phyloP scores from a whole-genome alignment of 2,888 invertebrate genomes.

The Tridacna crocea region DNA sequence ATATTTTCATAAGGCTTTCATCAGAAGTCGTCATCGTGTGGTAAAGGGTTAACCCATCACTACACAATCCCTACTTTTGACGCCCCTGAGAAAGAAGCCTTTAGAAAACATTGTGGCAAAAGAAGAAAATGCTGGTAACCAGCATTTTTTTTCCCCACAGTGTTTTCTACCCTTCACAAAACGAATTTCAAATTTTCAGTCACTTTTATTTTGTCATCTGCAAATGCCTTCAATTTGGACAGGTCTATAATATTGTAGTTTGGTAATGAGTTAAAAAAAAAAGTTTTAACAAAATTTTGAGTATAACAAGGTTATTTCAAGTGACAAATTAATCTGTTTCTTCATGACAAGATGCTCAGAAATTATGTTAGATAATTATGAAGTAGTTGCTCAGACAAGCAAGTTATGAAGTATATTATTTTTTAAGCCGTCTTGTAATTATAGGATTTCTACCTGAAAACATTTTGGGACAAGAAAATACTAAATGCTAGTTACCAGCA shows the following conservation, averaged over 20 bases:
- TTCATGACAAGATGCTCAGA: not conserved
- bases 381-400: not conserved
- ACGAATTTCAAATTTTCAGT: too few species aligned
- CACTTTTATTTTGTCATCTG: too few species aligned
- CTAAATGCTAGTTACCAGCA: not conserved
- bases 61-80: too few species aligned
- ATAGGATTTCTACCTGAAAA: not conserved
- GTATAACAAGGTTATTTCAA: not conserved
- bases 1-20: not conserved
- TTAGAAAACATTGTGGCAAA: not conserved
- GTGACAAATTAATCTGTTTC: not conserved
- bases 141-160: not conserved
- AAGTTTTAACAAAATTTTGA: not conserved
- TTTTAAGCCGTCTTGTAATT: not conserved
- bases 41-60: not conserved
- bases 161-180: not conserved
- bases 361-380: not conserved
- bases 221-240: too few species aligned
- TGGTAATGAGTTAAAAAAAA: not conserved
- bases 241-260: too few species aligned
- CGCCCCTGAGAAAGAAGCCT: too few species aligned
- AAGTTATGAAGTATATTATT: not conserved
- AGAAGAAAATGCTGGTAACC: not conserved
- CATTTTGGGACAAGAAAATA: not conserved
- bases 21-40: not conserved